Base-by-base conservation (phyloP, 2,113 vertebrate species). In the Neogobius melanostomus region DNA sequence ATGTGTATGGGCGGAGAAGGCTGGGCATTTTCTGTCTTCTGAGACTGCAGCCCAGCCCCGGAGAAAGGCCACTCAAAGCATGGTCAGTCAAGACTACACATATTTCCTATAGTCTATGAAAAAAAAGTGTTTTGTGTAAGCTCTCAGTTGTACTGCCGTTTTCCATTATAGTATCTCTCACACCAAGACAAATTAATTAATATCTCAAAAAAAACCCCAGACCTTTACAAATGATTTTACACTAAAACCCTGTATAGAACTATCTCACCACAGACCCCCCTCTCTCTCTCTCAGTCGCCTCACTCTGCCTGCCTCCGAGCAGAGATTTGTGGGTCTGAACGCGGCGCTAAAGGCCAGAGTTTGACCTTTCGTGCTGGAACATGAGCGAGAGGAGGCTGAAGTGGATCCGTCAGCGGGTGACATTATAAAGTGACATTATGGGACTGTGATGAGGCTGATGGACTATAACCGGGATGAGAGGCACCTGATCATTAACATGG, bases 341-440 rank as follows among this genome's bases (percentile, higher is more conserved):
- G 65, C 46, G 21, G 63, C 87, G 53, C 68, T 85, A 88, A 91
- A 93, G 88, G 87, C 90, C 88, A 81, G 16, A 12, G 28, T 68
- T 60, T 90, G 85, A 87, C 86, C 90, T 91, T 88, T 81, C 81
- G 72, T 71, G 72, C 72, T 77, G 77, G 75, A 84, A 88, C 75
- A 82, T 78, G 61, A 53, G 61, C 62, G 17, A 54, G 67, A 75
- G 59, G 53, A 72, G 54, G 64, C 72, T 78, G 79, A 85, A 85
- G 88, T 83, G 75, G 79, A 89, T 86, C 81, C 76, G 77, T 77
- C 78, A 83, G 65, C 49, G 9, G n/a, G 49, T 54, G 44, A 9
- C 59, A 61, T 61, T 61, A 61, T 44, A 61, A 61, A 61, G 59
- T 61, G 59, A 61, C 59, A 45, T 61, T 61, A 61, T 8, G 59